Percentiles rank a stretch among this genome's conserved stretches.
phyloP scores from a whole-genome alignment of 2,797 vertebrate genomes.

The Oreonectes daqikongensis region DNA sequence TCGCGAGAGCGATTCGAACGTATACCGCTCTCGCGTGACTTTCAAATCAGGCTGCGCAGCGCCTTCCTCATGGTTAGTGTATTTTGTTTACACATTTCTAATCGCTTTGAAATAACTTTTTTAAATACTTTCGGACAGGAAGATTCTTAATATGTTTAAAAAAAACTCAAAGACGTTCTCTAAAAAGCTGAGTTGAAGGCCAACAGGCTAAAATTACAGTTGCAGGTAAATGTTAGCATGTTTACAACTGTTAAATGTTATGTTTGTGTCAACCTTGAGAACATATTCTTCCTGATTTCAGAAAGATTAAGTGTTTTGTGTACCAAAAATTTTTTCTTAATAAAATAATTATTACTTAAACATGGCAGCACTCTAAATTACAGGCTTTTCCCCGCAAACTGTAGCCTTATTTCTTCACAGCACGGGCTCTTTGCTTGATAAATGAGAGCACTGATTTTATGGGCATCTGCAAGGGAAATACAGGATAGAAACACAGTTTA shows the following conservation, averaged over 20 bases:
- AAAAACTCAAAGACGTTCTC: no score
- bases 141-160: background rate
- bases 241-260: slow-evolving; percentile 3
- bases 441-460: slow-evolving; percentile 34
- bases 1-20: no score
- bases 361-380: slow-evolving; percentile 7
- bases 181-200: background rate
- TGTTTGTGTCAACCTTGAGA: background rate
- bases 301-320: slow-evolving; percentile 21
- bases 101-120: background rate
- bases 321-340: slow-evolving; percentile 12
- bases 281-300: background rate
- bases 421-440: slow-evolving; percentile 19
- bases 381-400: background rate
- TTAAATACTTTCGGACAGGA: background rate
- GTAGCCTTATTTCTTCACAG: slow-evolving; percentile 21
- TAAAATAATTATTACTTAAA: slow-evolving; percentile 32
- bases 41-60: no score
- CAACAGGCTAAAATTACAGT: background rate
- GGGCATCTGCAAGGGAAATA: slow-evolving; percentile 16
- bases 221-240: slow-evolving; percentile 4
- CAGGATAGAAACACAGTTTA: slow-evolving; percentile 25
- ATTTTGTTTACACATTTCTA: background rate
- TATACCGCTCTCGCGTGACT: no score
- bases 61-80: no score